Evolutionary conservation across 2,797 vertebrate species (phyloP).

Genomic region (Corythornis leucogaster): DNA sequence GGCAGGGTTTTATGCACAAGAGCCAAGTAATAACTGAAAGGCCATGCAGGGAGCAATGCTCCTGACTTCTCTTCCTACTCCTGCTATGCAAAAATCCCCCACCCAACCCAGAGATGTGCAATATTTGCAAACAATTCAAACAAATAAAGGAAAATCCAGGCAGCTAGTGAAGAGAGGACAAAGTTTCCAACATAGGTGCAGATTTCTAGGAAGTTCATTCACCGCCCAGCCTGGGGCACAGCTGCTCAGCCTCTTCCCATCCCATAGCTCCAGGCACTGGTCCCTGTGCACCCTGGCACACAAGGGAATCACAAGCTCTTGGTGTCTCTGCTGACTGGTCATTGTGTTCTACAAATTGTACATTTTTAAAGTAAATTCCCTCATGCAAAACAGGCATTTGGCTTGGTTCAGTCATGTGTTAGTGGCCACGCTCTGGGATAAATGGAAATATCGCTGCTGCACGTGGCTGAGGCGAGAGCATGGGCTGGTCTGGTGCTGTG

Average conservation of each 20-base stretch:
- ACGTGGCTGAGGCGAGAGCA: neutral
- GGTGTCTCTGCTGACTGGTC: neutral
- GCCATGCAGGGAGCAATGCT: neutral
- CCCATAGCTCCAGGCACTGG: neutral
- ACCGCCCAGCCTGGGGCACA: neutral
- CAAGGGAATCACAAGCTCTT: neutral
- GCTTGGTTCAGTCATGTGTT: neutral
- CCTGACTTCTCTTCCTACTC: neutral
- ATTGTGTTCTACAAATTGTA: neutral
- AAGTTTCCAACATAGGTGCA: neutral
- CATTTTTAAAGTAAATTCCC: slow-evolving; percentile 31
- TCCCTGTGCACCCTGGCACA: neutral
- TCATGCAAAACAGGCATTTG: rapidly evolving
- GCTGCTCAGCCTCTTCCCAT: neutral
- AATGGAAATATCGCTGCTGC: rapidly evolving
- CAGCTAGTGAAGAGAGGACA: neutral
- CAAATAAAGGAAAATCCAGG: neutral
- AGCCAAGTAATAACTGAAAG: neutral
- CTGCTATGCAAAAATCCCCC: neutral
- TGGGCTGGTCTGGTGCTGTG: neutral
- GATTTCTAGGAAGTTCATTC: neutral
- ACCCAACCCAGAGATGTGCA: neutral
- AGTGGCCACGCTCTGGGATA: rapidly evolving
- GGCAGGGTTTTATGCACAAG: neutral
- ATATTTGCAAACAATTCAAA: neutral